Percentiles rank a stretch among this genome's conserved stretches.
Conservation (phyloP, 2,797 vertebrate genomes). For the Discoglossus pictus region DNA sequence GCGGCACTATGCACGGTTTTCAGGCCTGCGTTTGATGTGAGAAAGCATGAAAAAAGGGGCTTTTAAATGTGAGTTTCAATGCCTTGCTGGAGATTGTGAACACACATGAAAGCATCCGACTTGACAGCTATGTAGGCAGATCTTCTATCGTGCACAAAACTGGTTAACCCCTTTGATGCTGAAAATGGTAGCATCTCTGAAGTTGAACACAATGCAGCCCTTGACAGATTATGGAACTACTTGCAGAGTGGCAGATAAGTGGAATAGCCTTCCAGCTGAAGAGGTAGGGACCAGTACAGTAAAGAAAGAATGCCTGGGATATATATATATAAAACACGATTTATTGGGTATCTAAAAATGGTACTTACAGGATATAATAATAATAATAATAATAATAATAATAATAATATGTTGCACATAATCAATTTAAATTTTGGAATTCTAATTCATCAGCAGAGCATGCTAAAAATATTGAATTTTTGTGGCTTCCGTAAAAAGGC, state of each 20-base stretch:
- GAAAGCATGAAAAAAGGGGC: conserved; percentile 48
- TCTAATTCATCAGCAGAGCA: no score
- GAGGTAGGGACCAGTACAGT: no score
- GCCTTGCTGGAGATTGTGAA: conserved; percentile 48
- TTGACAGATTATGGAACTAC: conserved; percentile 14
- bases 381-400: no score
- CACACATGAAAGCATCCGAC: conserved; percentile 49
- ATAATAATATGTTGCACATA: no score
- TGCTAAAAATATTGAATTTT: no score
- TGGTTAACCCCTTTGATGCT: conserved; percentile 40
- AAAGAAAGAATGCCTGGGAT: no score
- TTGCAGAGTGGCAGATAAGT: background rate
- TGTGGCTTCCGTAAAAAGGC: no score
- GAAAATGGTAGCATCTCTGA: conserved; percentile 13
- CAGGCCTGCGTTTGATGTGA: conserved; percentile 53
- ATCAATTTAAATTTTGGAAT: no score
- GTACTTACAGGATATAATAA: no score
- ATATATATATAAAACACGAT: no score
- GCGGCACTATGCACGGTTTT: conserved; percentile 37
- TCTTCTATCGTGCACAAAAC: conserved; percentile 45
- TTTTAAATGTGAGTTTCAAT: conserved; percentile 51
- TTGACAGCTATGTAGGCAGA: conserved; percentile 46
- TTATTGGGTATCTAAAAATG: no score
- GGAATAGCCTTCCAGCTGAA: background rate
- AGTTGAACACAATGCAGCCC: background rate